Evolutionary conservation across 2,797 vertebrate genomes (phyloP).

Genomic region (Corythornis leucogaster): DNA sequence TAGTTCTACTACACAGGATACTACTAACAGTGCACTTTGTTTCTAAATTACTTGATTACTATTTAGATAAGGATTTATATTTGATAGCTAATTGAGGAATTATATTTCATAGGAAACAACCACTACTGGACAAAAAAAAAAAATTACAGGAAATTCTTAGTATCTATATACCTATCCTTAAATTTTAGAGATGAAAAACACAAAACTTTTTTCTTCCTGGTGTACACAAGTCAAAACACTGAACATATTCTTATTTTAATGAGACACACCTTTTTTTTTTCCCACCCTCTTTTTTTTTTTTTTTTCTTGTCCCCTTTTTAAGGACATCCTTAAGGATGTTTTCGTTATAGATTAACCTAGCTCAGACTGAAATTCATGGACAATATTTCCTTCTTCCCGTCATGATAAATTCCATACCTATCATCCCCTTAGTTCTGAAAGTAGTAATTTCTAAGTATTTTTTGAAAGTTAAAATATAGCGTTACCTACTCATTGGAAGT

Average conservation of each 20-base stretch:
- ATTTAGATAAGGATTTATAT: constrained; percentile 47
- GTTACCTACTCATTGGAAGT: not conserved
- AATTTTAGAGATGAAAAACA: constrained; percentile 35
- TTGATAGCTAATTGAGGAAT: constrained; percentile 59
- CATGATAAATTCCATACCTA: not conserved
- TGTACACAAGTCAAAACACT: constrained; percentile 23
- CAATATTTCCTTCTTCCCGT: not conserved
- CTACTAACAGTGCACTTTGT: not conserved
- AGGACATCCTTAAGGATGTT: not conserved
- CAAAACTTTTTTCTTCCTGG: constrained; percentile 17
- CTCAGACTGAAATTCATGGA: not conserved
- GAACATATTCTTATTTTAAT: constrained; percentile 25
- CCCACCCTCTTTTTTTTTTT: not conserved
- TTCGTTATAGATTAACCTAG: not conserved
- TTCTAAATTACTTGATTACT: constrained; percentile 43
- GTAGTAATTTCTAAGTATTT: not conserved
- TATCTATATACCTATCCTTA: not conserved
- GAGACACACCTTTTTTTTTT: not conserved
- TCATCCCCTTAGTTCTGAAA: not conserved
- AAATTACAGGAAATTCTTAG: not conserved
- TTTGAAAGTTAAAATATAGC: not conserved
- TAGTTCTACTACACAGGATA: constrained; percentile 2
- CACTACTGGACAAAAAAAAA: not conserved
- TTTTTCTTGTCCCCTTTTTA: not conserved
- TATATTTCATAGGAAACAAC: not conserved